Conservation (phyloP, 2,113 vertebrate genomes). For the Campylorhamphus procurvoides region DNA sequence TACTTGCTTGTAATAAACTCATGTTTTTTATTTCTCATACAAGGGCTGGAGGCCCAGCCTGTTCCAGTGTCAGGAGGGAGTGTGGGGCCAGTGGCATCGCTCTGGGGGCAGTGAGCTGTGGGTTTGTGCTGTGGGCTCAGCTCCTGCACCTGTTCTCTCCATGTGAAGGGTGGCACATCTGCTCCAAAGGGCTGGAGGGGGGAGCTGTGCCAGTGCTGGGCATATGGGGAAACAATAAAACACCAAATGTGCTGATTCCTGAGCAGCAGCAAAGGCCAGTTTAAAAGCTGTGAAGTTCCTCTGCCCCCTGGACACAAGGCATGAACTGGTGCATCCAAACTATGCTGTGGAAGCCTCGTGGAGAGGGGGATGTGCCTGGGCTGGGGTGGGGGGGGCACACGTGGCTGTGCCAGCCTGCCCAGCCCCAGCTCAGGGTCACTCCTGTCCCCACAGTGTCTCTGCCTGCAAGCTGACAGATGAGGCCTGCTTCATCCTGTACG, state of each 20-base stretch:
- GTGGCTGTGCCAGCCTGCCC: neutral
- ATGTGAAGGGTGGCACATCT: fast-evolving
- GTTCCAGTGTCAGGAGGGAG: neutral
- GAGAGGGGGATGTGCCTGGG: fast-evolving
- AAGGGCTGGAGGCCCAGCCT: neutral
- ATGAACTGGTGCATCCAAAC: fast-evolving
- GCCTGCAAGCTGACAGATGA: conserved; percentile 85
- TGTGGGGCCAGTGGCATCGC: fast-evolving
- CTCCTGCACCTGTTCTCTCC: fast-evolving
- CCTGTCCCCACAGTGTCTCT: conserved; percentile 79
- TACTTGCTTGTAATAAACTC: too few species aligned
- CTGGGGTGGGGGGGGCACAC: fast-evolving
- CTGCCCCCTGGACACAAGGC: neutral
- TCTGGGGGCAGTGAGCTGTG: fast-evolving
- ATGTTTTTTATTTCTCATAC: too few species aligned
- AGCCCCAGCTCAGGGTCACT: neutral
- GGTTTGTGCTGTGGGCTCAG: neutral
- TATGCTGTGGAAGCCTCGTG: neutral
- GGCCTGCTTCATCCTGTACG: conserved; percentile 88
- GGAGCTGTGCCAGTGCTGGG: neutral
- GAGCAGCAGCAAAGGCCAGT: neutral
- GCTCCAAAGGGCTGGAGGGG: neutral
- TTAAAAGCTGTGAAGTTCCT: neutral
- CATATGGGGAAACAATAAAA: fast-evolving
- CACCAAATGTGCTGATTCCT: fast-evolving